Evolutionary conservation across 2,888 invertebrate species (phyloP).

Genomic region (Xanthorhoe designata): DNA sequence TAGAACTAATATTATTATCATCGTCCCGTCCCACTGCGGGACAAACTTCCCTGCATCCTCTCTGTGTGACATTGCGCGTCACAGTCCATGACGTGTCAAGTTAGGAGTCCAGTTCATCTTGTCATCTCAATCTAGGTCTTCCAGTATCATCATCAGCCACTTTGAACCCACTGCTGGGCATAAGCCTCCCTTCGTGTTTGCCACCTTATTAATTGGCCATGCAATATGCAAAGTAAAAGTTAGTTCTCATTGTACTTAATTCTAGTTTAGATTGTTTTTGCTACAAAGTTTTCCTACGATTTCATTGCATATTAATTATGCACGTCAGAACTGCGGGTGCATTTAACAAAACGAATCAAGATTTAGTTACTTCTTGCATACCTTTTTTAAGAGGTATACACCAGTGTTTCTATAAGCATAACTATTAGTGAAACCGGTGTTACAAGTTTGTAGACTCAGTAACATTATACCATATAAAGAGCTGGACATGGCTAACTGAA

Average conservation of each 20-base stretch:
- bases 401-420: background rate
- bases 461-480: constrained; percentile 48
- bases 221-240: constrained; percentile 12
- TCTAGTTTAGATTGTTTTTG: constrained; percentile 50
- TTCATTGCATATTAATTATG: constrained; percentile 46
- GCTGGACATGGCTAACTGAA: constrained; percentile 46
- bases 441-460: constrained; percentile 52
- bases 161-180: no score
- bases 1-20: no score
- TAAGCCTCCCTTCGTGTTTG: no score
- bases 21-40: no score
- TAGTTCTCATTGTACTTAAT: constrained; percentile 32
- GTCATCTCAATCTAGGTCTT: no score
- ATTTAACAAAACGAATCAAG: background rate
- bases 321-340: background rate
- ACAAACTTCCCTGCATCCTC: no score
- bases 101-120: no score
- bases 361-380: background rate
- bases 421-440: constrained; percentile 57
- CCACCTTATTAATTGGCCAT: background rate
- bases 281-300: constrained; percentile 44
- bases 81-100: no score
- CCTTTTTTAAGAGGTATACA: background rate
- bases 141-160: no score
- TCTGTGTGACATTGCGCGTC: no score